phyloP scores from a whole-genome alignment of 1,140 invertebrate species.

The Calosoma granatense region DNA sequence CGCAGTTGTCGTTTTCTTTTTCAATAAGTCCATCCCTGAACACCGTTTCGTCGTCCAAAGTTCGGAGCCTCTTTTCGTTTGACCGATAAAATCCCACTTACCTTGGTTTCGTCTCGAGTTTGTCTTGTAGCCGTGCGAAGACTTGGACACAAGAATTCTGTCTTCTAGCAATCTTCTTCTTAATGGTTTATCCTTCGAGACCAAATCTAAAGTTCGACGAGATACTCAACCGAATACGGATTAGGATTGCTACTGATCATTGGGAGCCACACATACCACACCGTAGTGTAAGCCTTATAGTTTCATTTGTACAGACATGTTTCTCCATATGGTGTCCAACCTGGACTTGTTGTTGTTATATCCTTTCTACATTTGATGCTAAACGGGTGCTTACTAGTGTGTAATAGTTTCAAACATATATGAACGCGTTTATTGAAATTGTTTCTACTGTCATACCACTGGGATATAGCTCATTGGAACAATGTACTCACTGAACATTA shows the following conservation, averaged over 20 bases:
- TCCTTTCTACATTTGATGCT: no score
- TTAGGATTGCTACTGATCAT: not conserved
- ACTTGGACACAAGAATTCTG: not conserved
- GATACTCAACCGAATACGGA: not conserved
- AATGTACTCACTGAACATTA: no score
- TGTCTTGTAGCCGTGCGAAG: not conserved
- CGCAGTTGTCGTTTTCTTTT: not conserved
- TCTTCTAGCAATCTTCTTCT: not conserved
- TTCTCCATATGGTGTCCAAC: no score
- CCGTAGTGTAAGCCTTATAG: no score
- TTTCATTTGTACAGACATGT: no score
- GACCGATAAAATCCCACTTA: slow-evolving; percentile 4
- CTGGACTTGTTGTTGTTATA: no score
- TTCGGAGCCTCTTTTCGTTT: not conserved
- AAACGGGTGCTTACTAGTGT: no score
- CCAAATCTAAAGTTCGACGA: not conserved
- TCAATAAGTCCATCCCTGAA: not conserved
- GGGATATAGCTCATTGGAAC: no score
- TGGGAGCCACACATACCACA: no score
- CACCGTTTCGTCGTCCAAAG: not conserved
- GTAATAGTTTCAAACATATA: no score
- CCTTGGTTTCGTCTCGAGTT: not conserved
- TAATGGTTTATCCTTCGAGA: not conserved
- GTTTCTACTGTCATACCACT: no score
- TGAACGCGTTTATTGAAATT: no score